Conservation (phyloP, 2,888 invertebrate species). For the Polydrusus tereticollis region DNA sequence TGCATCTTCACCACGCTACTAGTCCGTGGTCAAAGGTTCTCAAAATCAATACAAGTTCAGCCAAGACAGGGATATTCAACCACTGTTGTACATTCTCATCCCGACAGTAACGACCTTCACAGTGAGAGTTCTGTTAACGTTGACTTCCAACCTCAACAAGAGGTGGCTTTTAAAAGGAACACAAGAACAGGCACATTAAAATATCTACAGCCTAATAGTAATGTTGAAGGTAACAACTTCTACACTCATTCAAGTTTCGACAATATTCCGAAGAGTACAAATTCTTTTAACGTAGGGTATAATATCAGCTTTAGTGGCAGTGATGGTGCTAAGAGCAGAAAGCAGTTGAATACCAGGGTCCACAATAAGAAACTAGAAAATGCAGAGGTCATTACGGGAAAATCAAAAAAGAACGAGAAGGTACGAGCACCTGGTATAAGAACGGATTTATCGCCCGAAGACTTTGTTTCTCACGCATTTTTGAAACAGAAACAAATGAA, state of each 20-base stretch:
- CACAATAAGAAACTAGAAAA: constrained; percentile 39
- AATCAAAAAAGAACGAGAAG: constrained; percentile 37
- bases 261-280: background rate
- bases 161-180: background rate
- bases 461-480: constrained; percentile 30
- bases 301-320: constrained; percentile 31
- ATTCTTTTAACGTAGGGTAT: constrained; percentile 42
- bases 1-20: constrained; percentile 19
- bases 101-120: constrained; percentile 12
- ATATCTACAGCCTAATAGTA: background rate
- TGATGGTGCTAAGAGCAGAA: background rate
- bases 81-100: constrained; percentile 23
- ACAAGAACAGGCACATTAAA: background rate
- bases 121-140: constrained; percentile 37
- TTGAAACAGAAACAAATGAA: constrained; percentile 17
- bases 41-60: constrained; percentile 28
- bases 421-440: constrained; percentile 34
- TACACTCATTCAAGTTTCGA: background rate
- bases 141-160: constrained; percentile 10
- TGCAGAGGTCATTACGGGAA: constrained; percentile 44
- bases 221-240: background rate
- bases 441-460: constrained; percentile 24
- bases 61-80: constrained; percentile 24
- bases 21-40: constrained; percentile 29
- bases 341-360: background rate